Evolutionary conservation across 2,888 invertebrate genomes (phyloP), one percentile per base, ranked within the genome.

Genomic region (Sinotaia quadrata): DNA sequence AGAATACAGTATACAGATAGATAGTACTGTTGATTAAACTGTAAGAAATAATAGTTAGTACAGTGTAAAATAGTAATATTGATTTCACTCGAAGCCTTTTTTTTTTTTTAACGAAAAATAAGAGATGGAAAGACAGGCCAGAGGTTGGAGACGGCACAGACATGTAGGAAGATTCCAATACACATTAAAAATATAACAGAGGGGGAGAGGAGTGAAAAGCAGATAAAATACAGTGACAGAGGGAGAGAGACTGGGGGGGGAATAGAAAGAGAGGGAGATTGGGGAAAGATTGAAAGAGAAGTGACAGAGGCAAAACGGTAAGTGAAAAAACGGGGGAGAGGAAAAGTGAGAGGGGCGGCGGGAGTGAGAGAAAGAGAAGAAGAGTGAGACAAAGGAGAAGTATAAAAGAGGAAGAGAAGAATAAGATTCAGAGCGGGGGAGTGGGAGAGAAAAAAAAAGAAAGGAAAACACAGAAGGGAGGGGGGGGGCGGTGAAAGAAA

Each of bases 371-470:
- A 36, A 36, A 49, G 52, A 51, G 5, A 51, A 36, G 34, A 24
- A 49, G 34, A 51, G 31, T 34, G n/a, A 31, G 29, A 51, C 36
- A 62, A 21, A 49, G 33, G 36, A 34, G 18, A 34, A 33, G 29
- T 34, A 24, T 36, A 24, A 31, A 24, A 24, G 36, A 54, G 36
- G 41, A 18, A 51, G 52, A 36, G 2, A 36, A 41, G 24, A 37
- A 12, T 15, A 5, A 34, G 49, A 49, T 7, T 8, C 5, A 5
- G 18, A 10, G 49, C 8, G 5, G 5, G 29, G 21, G 18, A 54
- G 24, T 61, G 68, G 56, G n/a, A 37, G 12, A 68, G 49, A 61
- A 33, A 52, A 21, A 41, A 47, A n/a, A n/a, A n/a, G n/a, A n/a
- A n/a, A n/a, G n/a, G n/a, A n/a, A n/a, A n/a, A n/a, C n/a, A n/a